Conservation (phyloP, 2,888 invertebrate genomes). For the Mythimna albipuncta region DNA sequence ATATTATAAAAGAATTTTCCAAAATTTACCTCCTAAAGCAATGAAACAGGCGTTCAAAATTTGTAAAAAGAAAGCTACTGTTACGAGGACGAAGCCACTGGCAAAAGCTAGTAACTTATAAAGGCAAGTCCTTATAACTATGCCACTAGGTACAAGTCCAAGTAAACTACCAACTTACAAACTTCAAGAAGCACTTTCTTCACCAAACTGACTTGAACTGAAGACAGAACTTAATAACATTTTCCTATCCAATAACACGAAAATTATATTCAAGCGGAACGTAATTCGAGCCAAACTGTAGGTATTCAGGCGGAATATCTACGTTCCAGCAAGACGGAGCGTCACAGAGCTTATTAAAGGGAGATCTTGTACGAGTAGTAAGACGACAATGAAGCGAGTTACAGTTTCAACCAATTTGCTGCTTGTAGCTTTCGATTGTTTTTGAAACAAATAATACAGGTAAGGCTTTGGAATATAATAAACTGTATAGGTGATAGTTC, state of each 20-base stretch:
- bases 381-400: slow-evolving; percentile 57
- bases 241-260: slow-evolving; percentile 59
- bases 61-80: too few relatives aligned
- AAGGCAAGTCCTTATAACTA: not conserved
- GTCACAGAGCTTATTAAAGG: slow-evolving; percentile 62
- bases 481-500: not conserved
- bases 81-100: too few relatives aligned
- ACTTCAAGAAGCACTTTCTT: slow-evolving; percentile 28
- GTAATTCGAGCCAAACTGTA: slow-evolving; percentile 58
- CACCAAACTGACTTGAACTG: slow-evolving; percentile 36
- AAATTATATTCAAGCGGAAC: slow-evolving; percentile 57
- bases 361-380: slow-evolving; percentile 42
- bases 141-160: not conserved
- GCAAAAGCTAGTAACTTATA: too few relatives aligned
- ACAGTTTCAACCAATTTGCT: slow-evolving; percentile 58
- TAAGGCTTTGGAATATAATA: not conserved
- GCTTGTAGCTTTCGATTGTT: slow-evolving; percentile 34
- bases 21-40: too few relatives aligned
- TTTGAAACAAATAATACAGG: slow-evolving; percentile 42
- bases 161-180: slow-evolving; percentile 14
- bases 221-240: slow-evolving; percentile 50
- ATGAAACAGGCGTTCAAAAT: too few relatives aligned
- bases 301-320: slow-evolving; percentile 56
- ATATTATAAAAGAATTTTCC: too few relatives aligned
- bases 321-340: slow-evolving; percentile 47